Base-by-base conservation (phyloP, 2,888 invertebrate species). In the Punctoribates punctum region DNA sequence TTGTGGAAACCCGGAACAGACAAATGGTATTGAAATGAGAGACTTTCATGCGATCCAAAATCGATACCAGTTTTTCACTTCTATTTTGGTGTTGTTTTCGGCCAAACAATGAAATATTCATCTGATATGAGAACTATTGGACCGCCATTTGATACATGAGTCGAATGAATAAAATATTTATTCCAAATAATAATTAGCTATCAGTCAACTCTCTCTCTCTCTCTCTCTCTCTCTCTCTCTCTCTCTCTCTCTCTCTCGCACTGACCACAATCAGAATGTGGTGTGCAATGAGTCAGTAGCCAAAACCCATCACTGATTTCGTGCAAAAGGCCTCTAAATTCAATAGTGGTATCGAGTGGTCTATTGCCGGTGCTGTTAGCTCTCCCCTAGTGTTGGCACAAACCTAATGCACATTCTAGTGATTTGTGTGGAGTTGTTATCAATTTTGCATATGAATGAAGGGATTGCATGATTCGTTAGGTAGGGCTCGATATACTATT, bases 391-490 rank as follows among this genome's bases (percentile, higher is more conserved):
- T 23, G 23, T 23, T 23, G 20, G 20, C 23, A 51, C 23, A 20
- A 23, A 20, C 23, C 23, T 23, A 17, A 57, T 23, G n/a, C 20
- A n/a, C 34, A 34, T 34, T 34, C 34, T 34, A 8, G 34, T 34
- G 34, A 51, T 20, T 20, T 51, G 20, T 20, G 20, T 51, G 51
- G 5, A 51, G 51, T 20, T 51, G n/a, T 29, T 65, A 65, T 65
- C 29, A 65, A 34, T 65, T 65, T 65, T 65, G 34, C 65, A 65
- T 65, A 27, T 65, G 65, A 65, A 38, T 65, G 65, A 65, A 65
- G 23, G 65, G 9, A 65, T 29, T 54, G 65, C 34, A 65, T 34
- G 65, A 65, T 65, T 65, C 65, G 65, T 65, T 65, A 34, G 29
- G 15, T 62, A 62, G 29, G 25, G 20, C 51, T 51, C 20, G 51